phyloP scores from a whole-genome alignment of 2,888 invertebrate species.

The Nymphalis c-album region DNA sequence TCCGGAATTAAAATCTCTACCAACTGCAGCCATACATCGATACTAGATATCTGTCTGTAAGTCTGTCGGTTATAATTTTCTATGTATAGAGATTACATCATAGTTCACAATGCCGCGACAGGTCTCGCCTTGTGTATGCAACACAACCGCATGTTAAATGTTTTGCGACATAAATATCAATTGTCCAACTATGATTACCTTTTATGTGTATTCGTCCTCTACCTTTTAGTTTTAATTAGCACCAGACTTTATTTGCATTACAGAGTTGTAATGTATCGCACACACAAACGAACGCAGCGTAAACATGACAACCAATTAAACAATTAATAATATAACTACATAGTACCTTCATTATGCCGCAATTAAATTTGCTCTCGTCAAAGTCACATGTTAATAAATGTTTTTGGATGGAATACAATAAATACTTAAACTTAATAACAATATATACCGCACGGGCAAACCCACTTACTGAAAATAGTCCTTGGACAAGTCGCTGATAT shows the following conservation, averaged over 20 bases:
- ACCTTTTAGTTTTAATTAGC: conserved; percentile 5
- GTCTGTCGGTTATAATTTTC: background rate
- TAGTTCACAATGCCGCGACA: background rate
- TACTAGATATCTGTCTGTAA: too few relatives aligned
- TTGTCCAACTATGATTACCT: background rate
- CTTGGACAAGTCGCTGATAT: too few relatives aligned
- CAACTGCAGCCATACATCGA: too few relatives aligned
- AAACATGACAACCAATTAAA: background rate
- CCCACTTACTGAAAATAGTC: too few relatives aligned
- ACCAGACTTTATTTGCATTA: background rate
- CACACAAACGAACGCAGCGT: background rate
- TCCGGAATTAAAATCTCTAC: too few relatives aligned
- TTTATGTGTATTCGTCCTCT: background rate
- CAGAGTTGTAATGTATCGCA: background rate
- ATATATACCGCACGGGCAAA: too few relatives aligned
- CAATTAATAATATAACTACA: background rate
- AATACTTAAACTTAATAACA: too few relatives aligned
- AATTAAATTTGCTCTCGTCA: conserved; percentile 1
- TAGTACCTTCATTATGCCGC: background rate
- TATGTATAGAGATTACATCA: background rate
- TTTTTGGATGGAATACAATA: background rate
- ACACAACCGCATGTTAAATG: background rate
- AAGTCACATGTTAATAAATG: background rate
- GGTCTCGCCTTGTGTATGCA: background rate
- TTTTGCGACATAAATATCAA: background rate